Evolutionary conservation across 2,113 vertebrate species (phyloP).

Genomic region (Leptobrachium leishanense): DNA sequence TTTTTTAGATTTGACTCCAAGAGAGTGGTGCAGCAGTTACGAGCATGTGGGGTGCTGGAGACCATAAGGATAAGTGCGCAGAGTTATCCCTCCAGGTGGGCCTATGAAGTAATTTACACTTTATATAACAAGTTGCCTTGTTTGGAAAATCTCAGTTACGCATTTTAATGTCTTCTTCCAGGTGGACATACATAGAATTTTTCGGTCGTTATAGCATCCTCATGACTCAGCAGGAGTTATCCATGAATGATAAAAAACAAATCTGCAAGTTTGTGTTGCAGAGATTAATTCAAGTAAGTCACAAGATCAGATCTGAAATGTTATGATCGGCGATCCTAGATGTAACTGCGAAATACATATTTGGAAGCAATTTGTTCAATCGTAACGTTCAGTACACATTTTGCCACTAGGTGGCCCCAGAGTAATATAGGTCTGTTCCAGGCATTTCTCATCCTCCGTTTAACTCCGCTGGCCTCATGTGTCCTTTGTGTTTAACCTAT

Average conservation of each 20-base stretch:
- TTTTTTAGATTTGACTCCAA: conserved; percentile 68
- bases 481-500: too few relatives aligned
- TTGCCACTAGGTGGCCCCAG: background rate
- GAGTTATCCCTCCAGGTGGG: conserved; percentile 91
- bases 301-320: too few relatives aligned
- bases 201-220: conserved; percentile 92
- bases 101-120: background rate
- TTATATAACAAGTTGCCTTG: background rate
- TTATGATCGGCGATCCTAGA: too few relatives aligned
- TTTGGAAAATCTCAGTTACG: background rate
- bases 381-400: background rate
- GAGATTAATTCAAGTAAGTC: conserved; percentile 84
- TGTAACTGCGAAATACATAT: too few relatives aligned
- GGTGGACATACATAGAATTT: conserved; percentile 97
- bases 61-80: conserved; percentile 93
- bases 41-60: conserved; percentile 94
- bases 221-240: conserved; percentile 84
- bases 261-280: conserved; percentile 86
- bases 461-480: too few relatives aligned
- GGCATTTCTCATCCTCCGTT: too few relatives aligned
- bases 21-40: conserved; percentile 89
- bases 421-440: background rate
- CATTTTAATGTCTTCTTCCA: conserved; percentile 53
- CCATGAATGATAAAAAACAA: conserved; percentile 79
- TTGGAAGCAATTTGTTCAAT: too few relatives aligned